phyloP scores from a whole-genome alignment of 2,113 vertebrate genomes.

The Ascaphus truei region DNA sequence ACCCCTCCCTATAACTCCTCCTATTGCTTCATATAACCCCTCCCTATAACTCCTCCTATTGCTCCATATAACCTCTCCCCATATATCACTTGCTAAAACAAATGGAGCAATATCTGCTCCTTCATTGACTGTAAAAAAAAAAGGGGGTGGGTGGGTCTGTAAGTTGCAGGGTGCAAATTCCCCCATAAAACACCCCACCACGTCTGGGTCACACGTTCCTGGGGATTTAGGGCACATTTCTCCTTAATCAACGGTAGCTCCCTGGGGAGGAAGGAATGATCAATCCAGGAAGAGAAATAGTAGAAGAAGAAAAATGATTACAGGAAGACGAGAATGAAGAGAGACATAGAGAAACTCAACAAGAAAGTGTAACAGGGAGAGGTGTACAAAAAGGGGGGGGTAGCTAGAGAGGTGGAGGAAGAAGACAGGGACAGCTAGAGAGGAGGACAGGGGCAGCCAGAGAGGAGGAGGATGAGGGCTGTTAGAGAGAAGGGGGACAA shows the following conservation, averaged over 20 bases:
- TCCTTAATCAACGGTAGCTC: not conserved
- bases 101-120: not conserved
- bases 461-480: not conserved
- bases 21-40: no score
- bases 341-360: no score
- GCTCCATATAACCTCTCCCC: not conserved
- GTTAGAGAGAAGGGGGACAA: not conserved
- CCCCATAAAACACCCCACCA: constrained; percentile 6
- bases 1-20: not conserved
- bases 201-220: no score
- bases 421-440: not conserved
- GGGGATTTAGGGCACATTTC: not conserved
- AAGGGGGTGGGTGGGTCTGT: no score
- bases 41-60: not conserved
- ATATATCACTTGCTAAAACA: not conserved
- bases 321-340: no score
- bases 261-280: not conserved
- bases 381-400: no score
- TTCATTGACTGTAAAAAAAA: no score
- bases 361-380: no score
- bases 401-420: no score
- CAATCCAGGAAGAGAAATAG: not conserved
- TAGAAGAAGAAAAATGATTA: not conserved
- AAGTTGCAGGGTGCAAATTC: no score
- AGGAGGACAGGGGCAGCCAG: not conserved